Percentiles rank a stretch among this genome's conserved stretches.
Evolutionary conservation across 2,113 vertebrate species (phyloP).

Genomic region (Protomyctophum bolini): DNA sequence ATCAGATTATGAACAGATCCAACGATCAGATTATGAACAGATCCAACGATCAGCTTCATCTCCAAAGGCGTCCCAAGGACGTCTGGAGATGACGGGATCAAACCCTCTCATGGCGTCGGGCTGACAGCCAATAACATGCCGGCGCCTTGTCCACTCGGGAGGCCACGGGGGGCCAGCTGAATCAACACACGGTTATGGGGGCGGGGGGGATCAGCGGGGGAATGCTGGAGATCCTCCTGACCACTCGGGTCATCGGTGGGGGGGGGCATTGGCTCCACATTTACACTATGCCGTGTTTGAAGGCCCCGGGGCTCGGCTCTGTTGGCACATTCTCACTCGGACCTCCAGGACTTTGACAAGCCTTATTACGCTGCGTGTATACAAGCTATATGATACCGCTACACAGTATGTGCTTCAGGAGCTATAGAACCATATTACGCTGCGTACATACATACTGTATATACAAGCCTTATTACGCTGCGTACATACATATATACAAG

Average conservation of each 20-base stretch:
- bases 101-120: constrained; percentile 36
- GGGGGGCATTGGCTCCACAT: constrained; percentile 50
- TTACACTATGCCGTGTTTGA: constrained; percentile 41
- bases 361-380: constrained; percentile 11
- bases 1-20: not conserved
- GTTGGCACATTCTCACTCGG: constrained; percentile 58
- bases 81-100: constrained; percentile 67
- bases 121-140: constrained; percentile 51
- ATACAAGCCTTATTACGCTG: too few relatives aligned
- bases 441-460: too few relatives aligned
- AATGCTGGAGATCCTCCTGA: constrained; percentile 63
- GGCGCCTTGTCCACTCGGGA: constrained; percentile 56
- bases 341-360: not conserved
- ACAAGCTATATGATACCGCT: not conserved
- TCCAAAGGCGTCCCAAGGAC: not conserved
- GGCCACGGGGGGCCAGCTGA: constrained; percentile 63
- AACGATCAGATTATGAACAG: not conserved
- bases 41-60: not conserved
- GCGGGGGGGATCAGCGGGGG: constrained; percentile 60
- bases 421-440: too few relatives aligned
- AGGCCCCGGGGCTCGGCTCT: not conserved
- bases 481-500: too few relatives aligned
- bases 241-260: constrained; percentile 30
- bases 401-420: not conserved
- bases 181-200: constrained; percentile 60